Conservation (phyloP, 1,140 invertebrate species). For the Drosophila novamexicana region DNA sequence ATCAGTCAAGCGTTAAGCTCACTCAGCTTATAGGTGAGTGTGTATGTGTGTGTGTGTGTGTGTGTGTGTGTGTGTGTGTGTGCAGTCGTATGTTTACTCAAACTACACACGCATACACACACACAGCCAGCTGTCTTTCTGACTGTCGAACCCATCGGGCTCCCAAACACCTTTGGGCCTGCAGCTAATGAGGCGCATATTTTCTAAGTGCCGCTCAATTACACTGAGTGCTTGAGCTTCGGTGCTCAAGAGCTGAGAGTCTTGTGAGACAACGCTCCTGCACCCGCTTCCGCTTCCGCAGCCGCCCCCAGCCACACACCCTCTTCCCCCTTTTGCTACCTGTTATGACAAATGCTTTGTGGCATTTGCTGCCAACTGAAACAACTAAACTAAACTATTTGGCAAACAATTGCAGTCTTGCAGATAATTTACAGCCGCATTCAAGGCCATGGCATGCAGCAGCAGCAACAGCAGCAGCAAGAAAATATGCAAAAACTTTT, state of each 20-base stretch:
- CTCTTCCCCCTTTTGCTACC: slow-evolving; percentile 4
- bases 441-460: slow-evolving; percentile 32
- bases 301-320: too few relatives aligned
- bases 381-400: slow-evolving; percentile 45
- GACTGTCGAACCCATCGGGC: slow-evolving; percentile 30
- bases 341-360: slow-evolving; percentile 49
- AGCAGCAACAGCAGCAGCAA: not conserved
- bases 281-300: too few relatives aligned
- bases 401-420: slow-evolving; percentile 41
- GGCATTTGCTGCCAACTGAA: slow-evolving; percentile 35
- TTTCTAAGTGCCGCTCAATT: slow-evolving; percentile 78
- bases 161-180: slow-evolving; percentile 34
- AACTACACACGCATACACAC: slow-evolving; percentile 13
- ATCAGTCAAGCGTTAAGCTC: slow-evolving; percentile 73
- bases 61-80: slow-evolving; percentile 15
- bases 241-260: slow-evolving; percentile 23
- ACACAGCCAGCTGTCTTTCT: slow-evolving; percentile 25
- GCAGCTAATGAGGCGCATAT: slow-evolving; percentile 77
- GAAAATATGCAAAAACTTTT: slow-evolving; percentile 51
- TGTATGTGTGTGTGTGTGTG: slow-evolving; percentile 12
- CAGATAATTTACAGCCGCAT: slow-evolving; percentile 41
- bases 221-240: slow-evolving; percentile 68
- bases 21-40: slow-evolving; percentile 25
- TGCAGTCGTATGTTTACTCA: slow-evolving; percentile 24
- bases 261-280: not conserved